phyloP scores from a whole-genome alignment of 2,888 invertebrate genomes.

The Melanotus villosus region DNA sequence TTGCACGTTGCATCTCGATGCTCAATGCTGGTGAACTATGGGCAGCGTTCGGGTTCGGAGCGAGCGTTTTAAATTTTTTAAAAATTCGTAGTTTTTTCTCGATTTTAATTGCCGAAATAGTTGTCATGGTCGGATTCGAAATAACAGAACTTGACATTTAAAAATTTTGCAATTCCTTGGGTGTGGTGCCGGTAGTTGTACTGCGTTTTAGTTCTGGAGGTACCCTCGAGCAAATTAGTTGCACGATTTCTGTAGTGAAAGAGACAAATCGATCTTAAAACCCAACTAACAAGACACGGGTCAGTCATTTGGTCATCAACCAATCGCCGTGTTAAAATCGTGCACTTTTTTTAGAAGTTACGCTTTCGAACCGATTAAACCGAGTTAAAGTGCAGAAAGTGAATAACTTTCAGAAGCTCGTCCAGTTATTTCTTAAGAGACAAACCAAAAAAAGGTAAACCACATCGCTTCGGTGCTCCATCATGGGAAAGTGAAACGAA shows the following conservation, averaged over 20 bases:
- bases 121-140: neutral
- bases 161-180: conserved; percentile 20
- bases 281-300: neutral
- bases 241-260: conserved; percentile 19
- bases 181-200: conserved; percentile 16
- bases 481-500: conserved; percentile 38
- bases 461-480: conserved; percentile 6
- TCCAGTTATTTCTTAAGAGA: conserved; percentile 4
- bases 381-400: conserved; percentile 22
- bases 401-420: conserved; percentile 12
- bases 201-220: neutral
- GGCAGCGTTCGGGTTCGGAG: too few species aligned
- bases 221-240: neutral
- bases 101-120: conserved; percentile 1
- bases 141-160: conserved; percentile 19
- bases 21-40: too few species aligned
- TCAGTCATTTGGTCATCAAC: conserved; percentile 2
- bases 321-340: neutral
- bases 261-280: conserved; percentile 3
- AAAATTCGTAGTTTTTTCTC: neutral
- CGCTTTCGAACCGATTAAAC: conserved; percentile 12
- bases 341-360: neutral
- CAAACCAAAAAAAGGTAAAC: conserved; percentile 8
- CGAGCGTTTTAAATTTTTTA: neutral
- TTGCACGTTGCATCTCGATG: neutral